Evolutionary conservation across 2,797 vertebrate genomes (phyloP).

Genomic region (Nannoperca obscura): DNA sequence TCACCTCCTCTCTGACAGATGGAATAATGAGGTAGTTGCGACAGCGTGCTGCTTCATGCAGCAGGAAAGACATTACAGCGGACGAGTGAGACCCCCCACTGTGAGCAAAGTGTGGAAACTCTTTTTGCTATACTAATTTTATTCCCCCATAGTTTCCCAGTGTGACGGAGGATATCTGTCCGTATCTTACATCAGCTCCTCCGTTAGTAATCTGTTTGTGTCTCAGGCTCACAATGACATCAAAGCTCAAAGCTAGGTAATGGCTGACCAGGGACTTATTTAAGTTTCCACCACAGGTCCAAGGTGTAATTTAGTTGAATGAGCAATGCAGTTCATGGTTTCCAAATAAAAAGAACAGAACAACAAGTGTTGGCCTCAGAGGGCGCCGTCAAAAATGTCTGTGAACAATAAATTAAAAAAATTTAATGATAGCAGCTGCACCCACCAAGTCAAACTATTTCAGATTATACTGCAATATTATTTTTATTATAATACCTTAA

Average conservation of each 20-base stretch:
- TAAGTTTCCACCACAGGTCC: conserved; percentile 39
- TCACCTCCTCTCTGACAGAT: conserved; percentile 39
- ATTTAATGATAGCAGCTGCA: background rate
- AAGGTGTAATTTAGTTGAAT: conserved; percentile 44
- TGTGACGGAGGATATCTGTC: conserved; percentile 19
- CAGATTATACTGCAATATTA: background rate
- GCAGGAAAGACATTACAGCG: conserved; percentile 34
- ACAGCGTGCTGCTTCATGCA: conserved; percentile 5
- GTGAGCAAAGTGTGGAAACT: conserved; percentile 41
- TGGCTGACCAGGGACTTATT: conserved; percentile 39
- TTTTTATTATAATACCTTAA: background rate
- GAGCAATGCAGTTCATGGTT: conserved; percentile 16
- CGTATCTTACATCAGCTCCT: conserved; percentile 26
- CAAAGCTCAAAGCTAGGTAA: conserved; percentile 41
- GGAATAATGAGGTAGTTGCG: conserved; percentile 56
- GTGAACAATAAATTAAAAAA: conserved; percentile 24
- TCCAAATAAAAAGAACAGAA: conserved; percentile 32
- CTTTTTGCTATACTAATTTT: conserved; percentile 43
- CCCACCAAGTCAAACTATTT: background rate
- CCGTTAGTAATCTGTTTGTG: conserved; percentile 34
- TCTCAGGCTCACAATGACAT: conserved; percentile 32
- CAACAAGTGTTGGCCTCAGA: background rate
- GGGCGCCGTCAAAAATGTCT: background rate
- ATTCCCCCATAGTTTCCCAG: conserved; percentile 39
- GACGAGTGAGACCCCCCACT: conserved; percentile 25